Conservation (phyloP, 2,888 invertebrate genomes). For the Anaspis maculata region DNA sequence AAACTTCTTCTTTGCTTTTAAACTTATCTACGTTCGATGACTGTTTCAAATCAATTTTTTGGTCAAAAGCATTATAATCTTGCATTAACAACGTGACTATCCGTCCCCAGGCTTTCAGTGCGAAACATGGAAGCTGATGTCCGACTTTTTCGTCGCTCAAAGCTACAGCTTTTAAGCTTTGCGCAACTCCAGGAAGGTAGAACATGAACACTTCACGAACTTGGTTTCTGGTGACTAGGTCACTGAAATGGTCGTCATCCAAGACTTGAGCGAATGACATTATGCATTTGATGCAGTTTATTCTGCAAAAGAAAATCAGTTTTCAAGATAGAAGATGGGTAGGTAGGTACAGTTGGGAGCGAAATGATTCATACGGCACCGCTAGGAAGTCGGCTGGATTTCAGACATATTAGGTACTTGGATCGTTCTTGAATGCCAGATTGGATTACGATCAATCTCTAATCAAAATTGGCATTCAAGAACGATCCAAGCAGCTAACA, state of each 20-base stretch:
- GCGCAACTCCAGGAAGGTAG: slow-evolving; percentile 57
- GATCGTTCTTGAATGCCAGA: too few species aligned
- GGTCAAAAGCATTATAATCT: slow-evolving; percentile 32
- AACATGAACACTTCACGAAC: slow-evolving; percentile 52
- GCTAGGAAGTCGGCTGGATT: too few species aligned
- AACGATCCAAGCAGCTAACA: too few species aligned
- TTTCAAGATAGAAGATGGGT: background rate
- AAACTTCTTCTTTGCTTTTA: slow-evolving; percentile 31
- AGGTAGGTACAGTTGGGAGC: background rate
- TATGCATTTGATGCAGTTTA: slow-evolving; percentile 51
- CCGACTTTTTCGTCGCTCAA: slow-evolving; percentile 51
- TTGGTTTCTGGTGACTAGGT: slow-evolving; percentile 45
- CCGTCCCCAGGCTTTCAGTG: slow-evolving; percentile 42
- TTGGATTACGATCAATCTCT: too few species aligned
- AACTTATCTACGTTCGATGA: slow-evolving; percentile 14
- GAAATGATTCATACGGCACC: too few species aligned
- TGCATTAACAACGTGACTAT: slow-evolving; percentile 43
- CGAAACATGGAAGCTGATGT: slow-evolving; percentile 49
- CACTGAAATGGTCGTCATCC: slow-evolving; percentile 45
- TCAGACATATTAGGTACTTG: too few species aligned
- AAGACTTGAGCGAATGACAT: slow-evolving; percentile 56
- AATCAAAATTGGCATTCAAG: too few species aligned
- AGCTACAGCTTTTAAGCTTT: slow-evolving; percentile 51
- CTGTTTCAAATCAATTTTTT: slow-evolving; percentile 6
- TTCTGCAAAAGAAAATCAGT: slow-evolving; percentile 32